These are phyloP conservation scores for Sinhomidia bicolor DNA, from an alignment of 2,888 invertebrate species.

Conservation along the genomic window DNA sequence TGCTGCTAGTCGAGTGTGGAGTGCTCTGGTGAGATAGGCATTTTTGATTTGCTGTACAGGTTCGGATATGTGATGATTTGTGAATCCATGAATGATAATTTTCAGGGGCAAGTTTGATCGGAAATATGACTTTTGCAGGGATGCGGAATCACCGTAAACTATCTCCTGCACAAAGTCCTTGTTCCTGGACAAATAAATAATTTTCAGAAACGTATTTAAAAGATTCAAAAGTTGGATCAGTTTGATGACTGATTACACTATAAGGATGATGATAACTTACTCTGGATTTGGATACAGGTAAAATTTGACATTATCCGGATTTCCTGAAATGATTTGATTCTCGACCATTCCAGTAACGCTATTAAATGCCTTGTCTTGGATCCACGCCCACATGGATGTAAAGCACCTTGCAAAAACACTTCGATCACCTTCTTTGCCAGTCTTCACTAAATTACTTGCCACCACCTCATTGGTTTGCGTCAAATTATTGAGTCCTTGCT, in stretches of 20 bases:
- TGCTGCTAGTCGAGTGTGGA: background rate
- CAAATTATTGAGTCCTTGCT: no score
- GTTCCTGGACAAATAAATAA: no score
- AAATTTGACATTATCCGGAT: conserved; percentile 68
- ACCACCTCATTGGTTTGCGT: no score
- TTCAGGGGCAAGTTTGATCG: conserved; percentile 56
- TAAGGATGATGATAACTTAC: conserved; percentile 44
- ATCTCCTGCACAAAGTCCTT: conserved; percentile 65
- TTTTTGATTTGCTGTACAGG: conserved; percentile 72
- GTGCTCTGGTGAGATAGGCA: conserved; percentile 28
- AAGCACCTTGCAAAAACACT: conserved; percentile 56
- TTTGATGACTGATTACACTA: background rate
- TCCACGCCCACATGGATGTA: conserved; percentile 22
- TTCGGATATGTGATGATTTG: conserved; percentile 63
- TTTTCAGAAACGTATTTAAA: no score
- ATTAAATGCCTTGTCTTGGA: conserved; percentile 1
- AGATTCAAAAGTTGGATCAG: background rate
- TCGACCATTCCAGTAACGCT: conserved; percentile 21
- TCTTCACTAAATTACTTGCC: background rate
- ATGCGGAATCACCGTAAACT: conserved; percentile 14
- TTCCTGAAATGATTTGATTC: conserved; percentile 69
- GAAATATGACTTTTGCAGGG: conserved; percentile 43
- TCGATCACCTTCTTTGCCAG: background rate
- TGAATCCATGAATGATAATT: conserved; percentile 73
- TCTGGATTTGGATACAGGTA: conserved; percentile 66